Base-by-base conservation (phyloP, 2,888 invertebrate genomes). In the Caenorhabditis virilis region DNA sequence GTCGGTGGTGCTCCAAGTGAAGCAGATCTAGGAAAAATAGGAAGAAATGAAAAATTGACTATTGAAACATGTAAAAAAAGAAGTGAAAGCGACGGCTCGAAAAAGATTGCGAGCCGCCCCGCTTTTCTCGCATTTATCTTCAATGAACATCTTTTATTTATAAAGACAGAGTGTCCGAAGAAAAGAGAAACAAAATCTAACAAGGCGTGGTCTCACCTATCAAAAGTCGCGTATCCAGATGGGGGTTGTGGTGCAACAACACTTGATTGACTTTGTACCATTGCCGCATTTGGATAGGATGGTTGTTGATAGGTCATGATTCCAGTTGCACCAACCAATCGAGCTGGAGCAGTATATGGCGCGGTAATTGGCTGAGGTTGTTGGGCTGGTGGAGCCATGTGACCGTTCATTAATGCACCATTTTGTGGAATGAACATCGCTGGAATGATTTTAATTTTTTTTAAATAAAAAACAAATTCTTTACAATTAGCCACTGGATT, bases 261-360 rank as follows among this genome's bases (percentile, higher is more conserved):
- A 6, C 42, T 23, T 9, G 23, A 22, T n/a, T n/a, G n/a, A 42
- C 18, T 30, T 22, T 4, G 42, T 23, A 5, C 23, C 42, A 42
- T 42, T 4, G 43, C 27, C 6, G 53, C 41, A 54, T 36, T 55
- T 16, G 67, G 55, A 55, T 67, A 64, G 5, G 54, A 54, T 16
- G 71, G 57, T 38, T 55, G 68, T 23, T 66, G 66, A 30, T 61
- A 66, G 11, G 52, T 49, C 60, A 61, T 61, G 16, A 66, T 13
- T n/a, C 60, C 60, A 22, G 66, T 60, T 6, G 66, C 66, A 15
- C 64, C 67, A 15, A 67, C 52, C 54, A 68, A 41, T 16, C 59
- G 18, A 18, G 52, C 61, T 9, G 67, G 67, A 2, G 63, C 64
- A 0, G 67, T 61, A 38, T 47, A 71, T 1, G 70, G 64, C 5